Evolutionary conservation across 2,888 invertebrate species (phyloP), one percentile per base, ranked within the genome.

Genomic region (Tetragonula carbonaria): DNA sequence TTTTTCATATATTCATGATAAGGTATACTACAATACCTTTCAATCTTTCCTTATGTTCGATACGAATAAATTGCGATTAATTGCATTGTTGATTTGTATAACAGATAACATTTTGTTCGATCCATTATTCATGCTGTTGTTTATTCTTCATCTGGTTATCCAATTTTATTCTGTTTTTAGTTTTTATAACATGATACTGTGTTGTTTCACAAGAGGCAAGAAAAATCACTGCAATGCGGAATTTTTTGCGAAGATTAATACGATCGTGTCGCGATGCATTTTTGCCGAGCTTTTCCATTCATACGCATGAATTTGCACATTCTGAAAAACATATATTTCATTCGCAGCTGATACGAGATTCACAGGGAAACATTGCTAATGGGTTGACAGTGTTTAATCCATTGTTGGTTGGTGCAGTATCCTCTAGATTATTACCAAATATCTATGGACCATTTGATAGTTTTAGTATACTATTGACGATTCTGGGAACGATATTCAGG

Each of bases 341-440:
- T 70, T 84, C 50, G 62, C 85, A 93, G 93, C 51, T 91, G 57
- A 87, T 92, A 55, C 89, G 88, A 76, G 93, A 93, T 71, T 86
- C 89, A 0, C 74, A 85, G 16, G 84, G 89, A 28, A 87, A 88
- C 53, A 82, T 94, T 11, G 90, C 89, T 21, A 93, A 93, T 76
- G 94, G 94, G 75, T 80, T 93, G 71, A 92, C 93, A n/a, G 92
- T 93, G 68, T 94, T 88, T 86, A 95, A 94, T 89, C 94, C 93
- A 67, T 82, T 92, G 63, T 90, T 93, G 78, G 92, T 92, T 51
- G 94, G 94, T 4, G 88, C 89, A 0, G 86, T 93, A 50, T 93
- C 94, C 8, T 92, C 91, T 76, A 74, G 75, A 11, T 68, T 93
- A n/a, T 80, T 91, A 57, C 93, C 93, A 21, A 84, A 80, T 23